phyloP scores from a whole-genome alignment of 2,797 vertebrate genomes.

The Cyprinella venusta region DNA sequence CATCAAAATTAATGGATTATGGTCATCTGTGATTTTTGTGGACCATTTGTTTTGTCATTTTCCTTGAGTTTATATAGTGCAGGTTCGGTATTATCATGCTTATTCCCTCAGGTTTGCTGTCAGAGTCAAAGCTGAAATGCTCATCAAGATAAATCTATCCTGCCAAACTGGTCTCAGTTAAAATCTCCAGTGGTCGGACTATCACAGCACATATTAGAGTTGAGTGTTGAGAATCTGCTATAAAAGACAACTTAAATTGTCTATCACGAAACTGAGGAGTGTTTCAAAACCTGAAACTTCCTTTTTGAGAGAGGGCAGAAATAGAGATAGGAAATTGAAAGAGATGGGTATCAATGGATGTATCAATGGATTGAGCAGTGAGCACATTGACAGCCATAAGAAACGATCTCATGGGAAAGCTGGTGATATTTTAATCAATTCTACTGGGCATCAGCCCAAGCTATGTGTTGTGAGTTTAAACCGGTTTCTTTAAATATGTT shows the following conservation, averaged over 20 bases:
- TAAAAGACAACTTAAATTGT: background rate
- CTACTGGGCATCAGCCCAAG: slow-evolving; percentile 10
- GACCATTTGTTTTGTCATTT: background rate
- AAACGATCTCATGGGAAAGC: background rate
- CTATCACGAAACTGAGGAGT: background rate
- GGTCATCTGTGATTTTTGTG: background rate
- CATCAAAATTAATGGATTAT: background rate
- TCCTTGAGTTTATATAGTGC: slow-evolving; percentile 5
- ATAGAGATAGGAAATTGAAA: background rate
- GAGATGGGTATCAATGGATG: background rate
- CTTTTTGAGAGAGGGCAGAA: background rate
- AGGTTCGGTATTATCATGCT: background rate
- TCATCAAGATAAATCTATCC: slow-evolving; percentile 28
- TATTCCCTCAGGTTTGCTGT: slow-evolving; percentile 6
- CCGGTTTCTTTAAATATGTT: background rate
- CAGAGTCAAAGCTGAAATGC: slow-evolving; percentile 23
- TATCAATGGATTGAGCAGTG: slow-evolving; percentile 21
- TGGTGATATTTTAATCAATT: slow-evolving; percentile 37
- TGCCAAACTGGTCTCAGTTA: slow-evolving; percentile 19
- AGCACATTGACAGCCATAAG: background rate
- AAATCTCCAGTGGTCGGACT: slow-evolving; percentile 28
- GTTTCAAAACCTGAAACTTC: slow-evolving; percentile 16
- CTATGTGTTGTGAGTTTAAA: slow-evolving; percentile 32
- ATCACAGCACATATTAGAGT: slow-evolving; percentile 27
- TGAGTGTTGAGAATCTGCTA: slow-evolving; percentile 25